These are phyloP conservation scores for Crypturellus undulatus DNA, from an alignment of 2,113 vertebrate genomes.

Conservation along the genomic window DNA sequence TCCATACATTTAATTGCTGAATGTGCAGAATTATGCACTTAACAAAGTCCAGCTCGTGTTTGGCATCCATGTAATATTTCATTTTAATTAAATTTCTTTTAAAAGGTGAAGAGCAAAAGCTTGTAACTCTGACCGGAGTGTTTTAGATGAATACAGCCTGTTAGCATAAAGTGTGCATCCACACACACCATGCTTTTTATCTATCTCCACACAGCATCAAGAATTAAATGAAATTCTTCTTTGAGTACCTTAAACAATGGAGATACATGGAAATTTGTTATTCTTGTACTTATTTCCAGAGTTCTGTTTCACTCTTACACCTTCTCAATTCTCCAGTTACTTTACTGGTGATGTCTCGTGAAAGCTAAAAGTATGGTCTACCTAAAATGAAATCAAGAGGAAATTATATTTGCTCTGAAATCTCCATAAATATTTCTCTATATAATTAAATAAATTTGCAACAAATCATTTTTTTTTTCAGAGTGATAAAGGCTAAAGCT, in stretches of 20 bases:
- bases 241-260: background rate
- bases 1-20: slow-evolving; percentile 26
- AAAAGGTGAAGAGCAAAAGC: slow-evolving; percentile 27
- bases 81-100: slow-evolving; percentile 62
- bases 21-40: background rate
- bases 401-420: background rate
- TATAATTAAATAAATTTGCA: background rate
- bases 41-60: slow-evolving; percentile 10
- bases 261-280: background rate
- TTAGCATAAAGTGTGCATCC: background rate
- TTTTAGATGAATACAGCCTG: slow-evolving; percentile 25
- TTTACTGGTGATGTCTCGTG: background rate
- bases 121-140: slow-evolving; percentile 10
- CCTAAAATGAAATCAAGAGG: background rate
- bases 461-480: background rate
- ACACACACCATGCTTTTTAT: background rate
- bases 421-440: background rate
- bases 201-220: background rate
- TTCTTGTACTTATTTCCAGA: slow-evolving; percentile 25
- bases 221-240: slow-evolving; percentile 31
- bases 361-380: background rate
- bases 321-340: background rate
- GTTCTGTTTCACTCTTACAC: background rate
- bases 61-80: slow-evolving; percentile 9
- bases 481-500: background rate